These are phyloP conservation scores for Neria commutata DNA, from an alignment of 2,888 invertebrate genomes.

Conservation along the genomic window DNA sequence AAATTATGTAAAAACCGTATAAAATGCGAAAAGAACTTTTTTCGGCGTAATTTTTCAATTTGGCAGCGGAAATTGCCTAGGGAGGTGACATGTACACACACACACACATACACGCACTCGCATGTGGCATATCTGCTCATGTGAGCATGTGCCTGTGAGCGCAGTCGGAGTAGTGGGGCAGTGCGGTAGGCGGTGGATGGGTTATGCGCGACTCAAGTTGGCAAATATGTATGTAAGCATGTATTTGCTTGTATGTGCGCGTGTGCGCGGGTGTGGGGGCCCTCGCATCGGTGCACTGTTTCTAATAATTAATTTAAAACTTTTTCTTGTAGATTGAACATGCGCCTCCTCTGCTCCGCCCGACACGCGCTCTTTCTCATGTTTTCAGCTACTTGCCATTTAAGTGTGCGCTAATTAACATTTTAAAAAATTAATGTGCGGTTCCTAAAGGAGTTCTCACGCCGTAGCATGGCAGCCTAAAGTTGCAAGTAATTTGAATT, in stretches of 20 bases:
- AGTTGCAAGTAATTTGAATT: too few species aligned
- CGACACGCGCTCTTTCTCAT: not conserved
- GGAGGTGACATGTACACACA: constrained; percentile 51
- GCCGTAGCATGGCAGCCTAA: too few species aligned
- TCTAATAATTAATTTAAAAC: constrained; percentile 61
- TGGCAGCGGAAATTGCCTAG: constrained; percentile 61
- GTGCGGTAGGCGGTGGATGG: not conserved
- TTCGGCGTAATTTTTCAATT: constrained; percentile 57
- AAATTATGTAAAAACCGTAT: constrained; percentile 59
- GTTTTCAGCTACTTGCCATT: too few species aligned
- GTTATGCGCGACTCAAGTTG: constrained; percentile 15
- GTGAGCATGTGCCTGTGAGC: not conserved
- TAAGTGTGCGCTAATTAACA: constrained; percentile 41
- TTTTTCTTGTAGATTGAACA: constrained; percentile 48
- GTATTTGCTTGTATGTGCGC: constrained; percentile 11
- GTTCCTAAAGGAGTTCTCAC: constrained; percentile 26
- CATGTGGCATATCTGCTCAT: constrained; percentile 38
- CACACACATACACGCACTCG: constrained; percentile 11
- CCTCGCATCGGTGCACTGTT: constrained; percentile 42
- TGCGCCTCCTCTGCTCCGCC: not conserved
- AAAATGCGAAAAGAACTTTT: constrained; percentile 47
- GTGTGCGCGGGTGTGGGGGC: constrained; percentile 14
- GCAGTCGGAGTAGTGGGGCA: too few species aligned
- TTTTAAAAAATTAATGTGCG: constrained; percentile 34
- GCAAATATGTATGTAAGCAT: constrained; percentile 10